phyloP scores from a whole-genome alignment of 2,113 vertebrate species.

The Strix uralensis region DNA sequence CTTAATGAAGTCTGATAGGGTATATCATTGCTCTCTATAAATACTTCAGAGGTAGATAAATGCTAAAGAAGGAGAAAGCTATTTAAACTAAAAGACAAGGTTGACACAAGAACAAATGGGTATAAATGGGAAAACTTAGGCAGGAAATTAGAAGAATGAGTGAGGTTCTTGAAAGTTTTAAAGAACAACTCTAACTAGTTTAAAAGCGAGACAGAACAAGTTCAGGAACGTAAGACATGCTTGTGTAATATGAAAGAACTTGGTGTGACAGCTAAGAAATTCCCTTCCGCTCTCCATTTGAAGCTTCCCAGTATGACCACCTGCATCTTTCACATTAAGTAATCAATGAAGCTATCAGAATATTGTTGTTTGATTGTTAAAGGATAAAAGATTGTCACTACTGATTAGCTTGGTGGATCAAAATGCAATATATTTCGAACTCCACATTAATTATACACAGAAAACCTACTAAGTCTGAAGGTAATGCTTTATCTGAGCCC shows the following conservation, averaged over 20 bases:
- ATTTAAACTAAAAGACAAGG: constrained; percentile 57
- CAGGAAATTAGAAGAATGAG: constrained; percentile 6
- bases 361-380: neutral
- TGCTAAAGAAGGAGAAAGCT: constrained; percentile 35
- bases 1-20: constrained; percentile 50
- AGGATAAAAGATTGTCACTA: neutral
- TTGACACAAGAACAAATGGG: constrained; percentile 53
- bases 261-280: neutral
- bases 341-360: neutral
- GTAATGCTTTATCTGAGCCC: neutral
- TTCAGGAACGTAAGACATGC: neutral
- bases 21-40: constrained; percentile 56
- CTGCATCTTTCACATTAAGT: neutral
- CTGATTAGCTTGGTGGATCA: neutral
- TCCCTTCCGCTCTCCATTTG: neutral
- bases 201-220: constrained; percentile 9
- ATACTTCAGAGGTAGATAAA: constrained; percentile 63
- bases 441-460: neutral
- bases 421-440: neutral
- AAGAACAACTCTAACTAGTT: constrained; percentile 3
- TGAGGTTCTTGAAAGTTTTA: constrained; percentile 1
- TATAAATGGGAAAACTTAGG: constrained; percentile 31
- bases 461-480: neutral
- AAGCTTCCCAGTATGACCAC: neutral
- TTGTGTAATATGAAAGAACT: neutral